Conservation (phyloP, 2,113 vertebrate genomes). For the Pterocles gutturalis region DNA sequence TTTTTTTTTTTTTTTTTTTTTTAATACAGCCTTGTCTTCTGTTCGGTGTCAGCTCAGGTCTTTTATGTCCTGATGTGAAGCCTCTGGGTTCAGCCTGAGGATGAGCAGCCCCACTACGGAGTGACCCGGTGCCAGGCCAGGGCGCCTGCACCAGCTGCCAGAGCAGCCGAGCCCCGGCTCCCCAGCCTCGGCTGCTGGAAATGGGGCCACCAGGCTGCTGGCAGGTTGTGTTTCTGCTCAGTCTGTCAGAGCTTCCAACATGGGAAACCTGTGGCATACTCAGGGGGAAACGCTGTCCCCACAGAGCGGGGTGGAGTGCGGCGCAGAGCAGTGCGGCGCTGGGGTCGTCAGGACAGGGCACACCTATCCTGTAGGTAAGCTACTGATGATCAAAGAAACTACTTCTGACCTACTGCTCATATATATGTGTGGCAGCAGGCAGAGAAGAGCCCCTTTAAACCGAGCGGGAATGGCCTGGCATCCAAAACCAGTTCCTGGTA, state of each 20-base stretch:
- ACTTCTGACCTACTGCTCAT: background rate
- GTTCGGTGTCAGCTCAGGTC: background rate
- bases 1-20: background rate
- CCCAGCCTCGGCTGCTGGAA: background rate
- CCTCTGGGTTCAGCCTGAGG: background rate
- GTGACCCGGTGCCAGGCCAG: fast-evolving
- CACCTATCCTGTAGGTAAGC: background rate
- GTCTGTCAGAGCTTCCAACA: background rate
- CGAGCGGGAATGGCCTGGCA: background rate
- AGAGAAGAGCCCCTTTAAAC: background rate
- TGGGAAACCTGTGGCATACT: too few species aligned
- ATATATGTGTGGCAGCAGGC: background rate
- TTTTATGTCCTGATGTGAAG: background rate
- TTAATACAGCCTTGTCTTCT: background rate
- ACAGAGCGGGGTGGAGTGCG: fast-evolving
- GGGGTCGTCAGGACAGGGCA: background rate
- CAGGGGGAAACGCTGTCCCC: background rate
- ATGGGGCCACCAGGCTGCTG: background rate
- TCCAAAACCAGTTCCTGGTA: fast-evolving
- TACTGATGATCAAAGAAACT: background rate
- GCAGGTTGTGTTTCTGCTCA: background rate
- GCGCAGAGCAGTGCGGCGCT: background rate
- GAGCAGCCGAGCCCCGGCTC: fast-evolving
- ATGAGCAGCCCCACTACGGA: background rate
- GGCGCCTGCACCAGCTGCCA: fast-evolving